A percentile compares a stretch with the other conserved stretches of the same genome.
phyloP scores from a whole-genome alignment of 2,113 vertebrate genomes.

The Pteronura brasiliensis region DNA sequence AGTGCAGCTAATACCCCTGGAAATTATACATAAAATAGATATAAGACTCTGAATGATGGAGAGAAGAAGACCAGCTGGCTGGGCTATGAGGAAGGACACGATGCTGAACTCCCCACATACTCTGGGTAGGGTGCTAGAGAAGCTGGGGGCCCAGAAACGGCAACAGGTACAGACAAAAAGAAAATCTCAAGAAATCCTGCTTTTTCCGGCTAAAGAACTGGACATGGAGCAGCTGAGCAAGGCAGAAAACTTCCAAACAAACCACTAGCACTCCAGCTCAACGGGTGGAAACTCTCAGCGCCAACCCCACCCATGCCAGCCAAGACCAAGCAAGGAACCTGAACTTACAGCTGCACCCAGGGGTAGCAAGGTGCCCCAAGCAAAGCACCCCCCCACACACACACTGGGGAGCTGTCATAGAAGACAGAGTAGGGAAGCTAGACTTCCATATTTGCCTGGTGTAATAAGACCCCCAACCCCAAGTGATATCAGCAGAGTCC shows the following conservation, averaged over 20 bases:
- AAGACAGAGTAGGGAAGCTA: background rate
- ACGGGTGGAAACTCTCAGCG: no score
- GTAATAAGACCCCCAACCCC: background rate
- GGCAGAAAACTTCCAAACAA: background rate
- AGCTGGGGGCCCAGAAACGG: background rate
- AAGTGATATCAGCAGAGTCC: background rate
- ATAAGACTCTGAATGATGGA: background rate
- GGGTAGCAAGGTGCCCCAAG: background rate
- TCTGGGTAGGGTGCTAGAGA: background rate
- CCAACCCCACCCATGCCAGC: background rate
- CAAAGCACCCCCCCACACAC: background rate
- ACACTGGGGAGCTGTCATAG: background rate
- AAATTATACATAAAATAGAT: background rate
- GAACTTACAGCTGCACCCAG: background rate
- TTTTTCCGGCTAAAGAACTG: background rate
- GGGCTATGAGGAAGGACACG: fast-evolving
- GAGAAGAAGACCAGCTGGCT: background rate
- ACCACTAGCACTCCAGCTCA: background rate
- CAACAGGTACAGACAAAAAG: background rate
- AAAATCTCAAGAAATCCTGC: background rate
- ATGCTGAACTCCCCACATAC: fast-evolving
- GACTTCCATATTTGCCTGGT: background rate
- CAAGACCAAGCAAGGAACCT: background rate
- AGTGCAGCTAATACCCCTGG: background rate
- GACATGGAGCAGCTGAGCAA: background rate